Evolutionary conservation across 2,113 vertebrate species (phyloP).

Genomic region (Seriola rivoliana): DNA sequence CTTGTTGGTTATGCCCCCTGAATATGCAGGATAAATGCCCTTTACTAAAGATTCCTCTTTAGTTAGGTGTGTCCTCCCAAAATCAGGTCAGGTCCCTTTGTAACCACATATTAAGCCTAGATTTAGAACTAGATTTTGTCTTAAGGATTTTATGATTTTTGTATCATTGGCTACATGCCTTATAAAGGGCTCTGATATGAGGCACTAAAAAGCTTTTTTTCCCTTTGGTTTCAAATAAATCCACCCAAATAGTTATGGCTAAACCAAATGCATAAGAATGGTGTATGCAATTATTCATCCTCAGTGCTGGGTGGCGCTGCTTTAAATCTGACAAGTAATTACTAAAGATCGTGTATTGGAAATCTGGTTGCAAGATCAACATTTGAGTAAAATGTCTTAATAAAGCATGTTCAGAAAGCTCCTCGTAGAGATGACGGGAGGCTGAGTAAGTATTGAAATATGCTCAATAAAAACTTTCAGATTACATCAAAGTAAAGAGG

Average conservation of each 20-base stretch:
- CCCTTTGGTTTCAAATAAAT: neutral
- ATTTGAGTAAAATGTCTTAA: neutral
- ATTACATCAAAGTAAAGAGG: neutral
- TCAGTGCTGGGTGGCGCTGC: neutral
- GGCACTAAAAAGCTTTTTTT: too few species aligned
- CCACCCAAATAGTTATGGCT: neutral
- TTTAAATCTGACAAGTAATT: neutral
- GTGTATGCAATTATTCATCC: conserved; percentile 23
- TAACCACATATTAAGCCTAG: too few species aligned
- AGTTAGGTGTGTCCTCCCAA: too few species aligned
- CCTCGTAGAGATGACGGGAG: neutral
- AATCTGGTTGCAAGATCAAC: neutral
- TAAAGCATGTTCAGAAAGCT: neutral
- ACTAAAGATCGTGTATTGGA: neutral
- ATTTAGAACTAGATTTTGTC: too few species aligned
- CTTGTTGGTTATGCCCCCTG: too few species aligned
- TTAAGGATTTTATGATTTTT: too few species aligned
- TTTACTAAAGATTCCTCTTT: too few species aligned
- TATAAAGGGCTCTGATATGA: too few species aligned
- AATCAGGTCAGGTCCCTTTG: too few species aligned
- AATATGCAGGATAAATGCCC: too few species aligned
- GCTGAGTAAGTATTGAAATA: neutral
- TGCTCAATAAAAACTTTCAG: too few species aligned
- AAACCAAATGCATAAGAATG: neutral
- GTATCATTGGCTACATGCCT: too few species aligned